Conservation (phyloP, 1,140 invertebrate genomes). For the Hylaeus volcanicus region DNA sequence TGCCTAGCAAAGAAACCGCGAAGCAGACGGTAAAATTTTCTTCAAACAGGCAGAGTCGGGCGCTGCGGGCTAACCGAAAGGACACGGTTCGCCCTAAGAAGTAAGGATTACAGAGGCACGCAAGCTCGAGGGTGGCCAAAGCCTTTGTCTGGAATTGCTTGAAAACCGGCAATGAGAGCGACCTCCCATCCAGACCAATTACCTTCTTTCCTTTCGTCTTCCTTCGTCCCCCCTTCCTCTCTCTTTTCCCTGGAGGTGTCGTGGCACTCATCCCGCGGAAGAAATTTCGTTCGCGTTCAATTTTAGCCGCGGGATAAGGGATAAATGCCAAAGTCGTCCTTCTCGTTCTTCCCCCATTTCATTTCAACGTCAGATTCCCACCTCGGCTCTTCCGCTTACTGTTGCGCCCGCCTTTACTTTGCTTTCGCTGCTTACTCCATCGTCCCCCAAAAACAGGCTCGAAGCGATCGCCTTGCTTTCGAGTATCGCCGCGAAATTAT, state of each 20-base stretch:
- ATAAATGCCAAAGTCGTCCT: conserved; percentile 59
- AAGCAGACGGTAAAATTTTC: conserved; percentile 21
- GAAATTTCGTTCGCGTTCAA: conserved; percentile 62
- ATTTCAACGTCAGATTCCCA: conserved; percentile 1
- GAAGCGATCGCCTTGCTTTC: not conserved
- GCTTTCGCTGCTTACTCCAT: not conserved
- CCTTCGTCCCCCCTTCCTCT: not conserved
- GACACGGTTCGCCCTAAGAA: conserved; percentile 34
- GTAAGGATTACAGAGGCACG: conserved; percentile 49
- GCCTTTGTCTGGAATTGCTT: conserved; percentile 63
- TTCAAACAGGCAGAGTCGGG: not conserved
- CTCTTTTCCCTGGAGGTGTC: conserved; percentile 42
- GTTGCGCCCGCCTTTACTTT: not conserved
- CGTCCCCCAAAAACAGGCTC: not conserved
- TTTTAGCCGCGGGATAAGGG: conserved; percentile 64
- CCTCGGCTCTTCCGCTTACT: conserved; percentile 9
- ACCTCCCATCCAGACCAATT: conserved; percentile 57
- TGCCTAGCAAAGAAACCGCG: not conserved
- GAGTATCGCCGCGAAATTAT: too few relatives aligned
- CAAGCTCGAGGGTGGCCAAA: conserved; percentile 50
- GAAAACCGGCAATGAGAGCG: conserved; percentile 61
- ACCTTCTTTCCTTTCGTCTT: conserved; percentile 55
- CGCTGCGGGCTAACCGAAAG: conserved; percentile 35
- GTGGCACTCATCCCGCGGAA: conserved; percentile 40
- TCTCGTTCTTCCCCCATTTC: conserved; percentile 1